Base-by-base conservation (phyloP, 2,888 invertebrate genomes). In the Ptilodon capucinus region DNA sequence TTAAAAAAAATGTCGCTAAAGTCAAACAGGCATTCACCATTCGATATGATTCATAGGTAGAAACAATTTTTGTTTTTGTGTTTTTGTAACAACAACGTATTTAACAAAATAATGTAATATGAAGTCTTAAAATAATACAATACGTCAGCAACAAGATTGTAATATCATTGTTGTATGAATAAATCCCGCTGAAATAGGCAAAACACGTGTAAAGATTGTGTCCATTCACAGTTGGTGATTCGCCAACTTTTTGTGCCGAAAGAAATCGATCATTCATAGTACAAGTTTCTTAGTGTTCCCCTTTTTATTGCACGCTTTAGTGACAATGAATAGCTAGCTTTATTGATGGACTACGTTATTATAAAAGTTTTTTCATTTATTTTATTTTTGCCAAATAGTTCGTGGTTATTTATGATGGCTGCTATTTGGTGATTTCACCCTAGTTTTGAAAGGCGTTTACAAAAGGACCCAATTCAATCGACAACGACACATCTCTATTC, bases 251-350 rank as follows among this genome's bases (percentile, higher is more conserved):
- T 35, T 35, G 11, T 11, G 16, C 1, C 17, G 17, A 35, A 35
- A 35, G 35, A 35, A 35, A 35, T 35, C 35, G 16, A 18, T 35
- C 35, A 35, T 35, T 1, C 5, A 32, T 32, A 32, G 7, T 32
- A 32, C 32, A 35, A 17, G 35, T 35, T 35, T 35, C 18, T 17
- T 35, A 17, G 17, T 14, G 7, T 3, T 16, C 35, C 17, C 32
- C 35, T 17, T 35, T 35, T 35, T 35, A 35, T 35, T 35, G 35
- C 35, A 35, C 35, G 35, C 35, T 35, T 35, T 35, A 35, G 35
- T 35, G 35, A 35, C 17, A 35, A 6, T 18, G 18, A 35, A 35
- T 35, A 17, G 17, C 9, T 2, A 35, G 35, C 9, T 35, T 35
- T 35, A 35, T 32, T 35, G 35, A 35, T 35, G 17, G n/a, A 28